Conservation (phyloP, 2,888 invertebrate genomes). For the Drosophila phalerata region DNA sequence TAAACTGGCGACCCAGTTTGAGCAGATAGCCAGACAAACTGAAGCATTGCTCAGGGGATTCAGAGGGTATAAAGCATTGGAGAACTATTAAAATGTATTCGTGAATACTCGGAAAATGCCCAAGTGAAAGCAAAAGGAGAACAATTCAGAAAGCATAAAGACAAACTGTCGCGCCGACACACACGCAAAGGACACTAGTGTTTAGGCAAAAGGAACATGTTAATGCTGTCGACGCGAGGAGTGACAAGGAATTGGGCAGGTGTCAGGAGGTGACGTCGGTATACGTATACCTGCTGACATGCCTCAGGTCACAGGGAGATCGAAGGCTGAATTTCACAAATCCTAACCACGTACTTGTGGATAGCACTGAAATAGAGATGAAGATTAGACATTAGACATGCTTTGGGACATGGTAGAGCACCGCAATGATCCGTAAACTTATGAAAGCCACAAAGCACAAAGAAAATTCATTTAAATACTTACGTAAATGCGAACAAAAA, state of each 20-base stretch:
- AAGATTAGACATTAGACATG: conserved; percentile 28
- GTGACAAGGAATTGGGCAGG: conserved; percentile 46
- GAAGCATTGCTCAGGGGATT: conserved; percentile 31
- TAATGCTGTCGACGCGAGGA: conserved; percentile 60
- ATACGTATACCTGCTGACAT: conserved; percentile 62
- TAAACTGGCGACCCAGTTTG: conserved; percentile 28
- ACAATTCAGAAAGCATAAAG: conserved; percentile 29
- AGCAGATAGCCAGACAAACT: conserved; percentile 34
- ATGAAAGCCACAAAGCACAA: conserved; percentile 4
- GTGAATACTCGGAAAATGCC: conserved; percentile 33
- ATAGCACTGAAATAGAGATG: conserved; percentile 33
- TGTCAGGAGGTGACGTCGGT: conserved; percentile 45
- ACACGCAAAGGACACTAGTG: conserved; percentile 31
- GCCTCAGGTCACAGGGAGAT: conserved; percentile 29
- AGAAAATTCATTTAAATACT: conserved; percentile 28
- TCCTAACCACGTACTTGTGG: conserved; percentile 41
- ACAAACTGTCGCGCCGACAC: conserved; percentile 33
- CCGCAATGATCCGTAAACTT: conserved; percentile 23
- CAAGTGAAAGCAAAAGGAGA: conserved; percentile 9
- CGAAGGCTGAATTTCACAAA: conserved; percentile 38
- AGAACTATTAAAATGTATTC: conserved; percentile 76
- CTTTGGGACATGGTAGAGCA: conserved; percentile 3
- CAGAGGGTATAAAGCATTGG: conserved; percentile 54
- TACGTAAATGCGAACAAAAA: conserved; percentile 7
- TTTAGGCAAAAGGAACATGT: conserved; percentile 54